Evolutionary conservation across 2,113 vertebrate genomes (phyloP).

Genomic region (Protomyctophum bolini): DNA sequence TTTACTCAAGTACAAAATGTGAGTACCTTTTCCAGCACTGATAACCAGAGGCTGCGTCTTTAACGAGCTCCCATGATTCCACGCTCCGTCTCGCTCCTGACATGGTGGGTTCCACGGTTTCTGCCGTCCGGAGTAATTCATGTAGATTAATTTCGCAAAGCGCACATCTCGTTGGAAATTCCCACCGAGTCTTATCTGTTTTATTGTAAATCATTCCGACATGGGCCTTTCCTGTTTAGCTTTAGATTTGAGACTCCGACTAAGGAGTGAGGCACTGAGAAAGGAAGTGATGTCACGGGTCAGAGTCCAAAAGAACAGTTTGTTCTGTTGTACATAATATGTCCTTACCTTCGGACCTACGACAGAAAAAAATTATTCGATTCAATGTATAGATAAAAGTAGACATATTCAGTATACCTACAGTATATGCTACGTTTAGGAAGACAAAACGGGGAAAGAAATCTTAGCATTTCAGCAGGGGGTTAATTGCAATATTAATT

Average conservation of each 20-base stretch:
- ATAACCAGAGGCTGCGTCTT: not conserved
- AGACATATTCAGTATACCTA: not conserved
- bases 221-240: constrained; percentile 66
- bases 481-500: constrained; percentile 46
- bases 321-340: too few species aligned
- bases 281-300: constrained; percentile 40
- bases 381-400: too few species aligned
- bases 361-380: too few species aligned
- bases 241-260: constrained; percentile 39
- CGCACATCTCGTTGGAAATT: constrained; percentile 19
- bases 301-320: not conserved
- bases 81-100: constrained; percentile 29
- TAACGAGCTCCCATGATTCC: constrained; percentile 5
- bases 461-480: constrained; percentile 36
- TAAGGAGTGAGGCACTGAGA: constrained; percentile 26
- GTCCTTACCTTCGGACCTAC: too few species aligned
- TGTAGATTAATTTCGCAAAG: constrained; percentile 38
- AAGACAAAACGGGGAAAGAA: constrained; percentile 6
- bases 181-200: constrained; percentile 39
- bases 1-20: too few species aligned
- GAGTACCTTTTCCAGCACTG: too few species aligned
- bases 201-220: constrained; percentile 59
- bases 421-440: constrained; percentile 4
- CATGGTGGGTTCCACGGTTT: constrained; percentile 15
- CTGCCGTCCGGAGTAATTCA: constrained; percentile 23